Conservation (phyloP, 2,888 invertebrate genomes). For the Lochmaea crataegi region DNA sequence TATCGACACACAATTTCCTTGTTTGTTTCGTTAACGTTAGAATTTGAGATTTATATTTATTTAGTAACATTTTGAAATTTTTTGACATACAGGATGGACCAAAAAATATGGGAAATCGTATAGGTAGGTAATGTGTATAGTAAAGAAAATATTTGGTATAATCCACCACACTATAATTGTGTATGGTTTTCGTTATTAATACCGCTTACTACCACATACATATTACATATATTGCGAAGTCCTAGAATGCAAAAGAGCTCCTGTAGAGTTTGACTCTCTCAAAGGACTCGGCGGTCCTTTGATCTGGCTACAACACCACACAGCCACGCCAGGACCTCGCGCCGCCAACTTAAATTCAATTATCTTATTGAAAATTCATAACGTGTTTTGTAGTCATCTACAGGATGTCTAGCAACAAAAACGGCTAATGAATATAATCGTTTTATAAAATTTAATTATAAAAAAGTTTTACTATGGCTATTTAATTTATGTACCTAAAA, state of each 20-base stretch:
- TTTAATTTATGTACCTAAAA: too few species aligned
- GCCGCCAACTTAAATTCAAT: constrained; percentile 51
- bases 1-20: too few species aligned
- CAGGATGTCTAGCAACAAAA: neutral
- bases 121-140: too few species aligned
- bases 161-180: constrained; percentile 35
- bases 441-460: too few species aligned
- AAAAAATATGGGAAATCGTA: too few species aligned
- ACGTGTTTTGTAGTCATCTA: constrained; percentile 27
- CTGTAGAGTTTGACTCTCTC: constrained; percentile 40
- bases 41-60: too few species aligned
- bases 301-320: constrained; percentile 48
- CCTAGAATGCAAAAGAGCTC: constrained; percentile 45
- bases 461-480: too few species aligned
- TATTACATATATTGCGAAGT: constrained; percentile 44
- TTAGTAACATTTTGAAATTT: too few species aligned
- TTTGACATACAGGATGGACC: too few species aligned
- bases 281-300: constrained; percentile 46
- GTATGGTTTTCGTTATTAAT: constrained; percentile 44
- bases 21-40: too few species aligned
- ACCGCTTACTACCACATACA: constrained; percentile 31
- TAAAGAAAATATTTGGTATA: neutral
- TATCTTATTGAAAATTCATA: constrained; percentile 46
- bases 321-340: constrained; percentile 45
- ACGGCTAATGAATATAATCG: neutral